Conservation (phyloP, 2,888 invertebrate genomes). For the Melieria omissa region DNA sequence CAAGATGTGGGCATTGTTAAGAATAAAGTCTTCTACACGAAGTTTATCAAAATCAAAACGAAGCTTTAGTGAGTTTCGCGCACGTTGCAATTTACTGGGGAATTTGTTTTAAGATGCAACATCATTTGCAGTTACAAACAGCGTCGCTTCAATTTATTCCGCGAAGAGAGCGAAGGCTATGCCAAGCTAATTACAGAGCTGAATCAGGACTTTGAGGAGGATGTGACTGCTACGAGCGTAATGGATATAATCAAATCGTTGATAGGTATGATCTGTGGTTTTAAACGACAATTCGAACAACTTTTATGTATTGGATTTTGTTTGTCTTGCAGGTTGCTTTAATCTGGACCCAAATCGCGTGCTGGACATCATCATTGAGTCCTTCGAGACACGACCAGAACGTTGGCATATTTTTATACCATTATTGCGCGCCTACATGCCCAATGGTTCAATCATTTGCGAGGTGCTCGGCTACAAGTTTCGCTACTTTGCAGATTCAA, state of each 20-base stretch:
- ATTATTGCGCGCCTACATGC: constrained; percentile 87
- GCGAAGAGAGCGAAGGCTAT: constrained; percentile 99
- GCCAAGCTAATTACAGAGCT: constrained; percentile 95
- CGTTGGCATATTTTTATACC: constrained; percentile 86
- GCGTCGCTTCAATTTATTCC: constrained; percentile 96
- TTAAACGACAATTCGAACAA: constrained; percentile 31
- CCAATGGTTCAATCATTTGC: constrained; percentile 86
- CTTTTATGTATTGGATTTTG: not conserved
- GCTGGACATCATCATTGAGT: constrained; percentile 94
- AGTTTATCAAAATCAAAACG: constrained; percentile 97
- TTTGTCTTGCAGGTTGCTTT: constrained; percentile 83
- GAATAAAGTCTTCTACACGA: constrained; percentile 90
- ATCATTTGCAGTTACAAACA: constrained; percentile 91
- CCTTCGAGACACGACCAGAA: constrained; percentile 89
- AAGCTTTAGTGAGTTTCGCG: constrained; percentile 88
- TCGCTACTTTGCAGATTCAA: constrained; percentile 73
- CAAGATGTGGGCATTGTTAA: constrained; percentile 91
- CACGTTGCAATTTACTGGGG: not conserved
- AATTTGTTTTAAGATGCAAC: not conserved
- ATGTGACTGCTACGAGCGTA: constrained; percentile 72
- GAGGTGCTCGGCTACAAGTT: constrained; percentile 96
- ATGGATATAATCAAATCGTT: constrained; percentile 92
- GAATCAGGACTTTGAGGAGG: constrained; percentile 76
- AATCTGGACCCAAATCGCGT: constrained; percentile 99
- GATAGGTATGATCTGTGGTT: constrained; percentile 74